A percentile compares a stretch with the other conserved stretches of the same genome.
These are phyloP conservation scores for Pardalotus punctatus DNA, from an alignment of 2,113 vertebrate species.

Conservation along the genomic window DNA sequence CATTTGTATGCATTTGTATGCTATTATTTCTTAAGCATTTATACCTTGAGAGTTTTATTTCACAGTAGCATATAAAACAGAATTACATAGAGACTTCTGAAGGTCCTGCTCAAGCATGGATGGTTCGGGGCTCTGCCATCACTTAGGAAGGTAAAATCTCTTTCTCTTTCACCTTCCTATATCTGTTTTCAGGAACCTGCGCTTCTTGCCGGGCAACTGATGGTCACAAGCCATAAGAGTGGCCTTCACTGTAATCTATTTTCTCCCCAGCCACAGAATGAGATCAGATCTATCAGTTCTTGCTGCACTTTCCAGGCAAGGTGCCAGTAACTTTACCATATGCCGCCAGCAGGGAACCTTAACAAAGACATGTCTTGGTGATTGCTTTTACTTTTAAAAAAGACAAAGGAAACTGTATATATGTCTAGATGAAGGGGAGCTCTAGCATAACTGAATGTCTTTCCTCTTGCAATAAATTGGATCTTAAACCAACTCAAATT, in stretches of 20 bases:
- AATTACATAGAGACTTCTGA: neutral
- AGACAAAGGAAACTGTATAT: neutral
- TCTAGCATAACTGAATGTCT: neutral
- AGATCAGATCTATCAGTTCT: neutral
- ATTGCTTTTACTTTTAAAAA: neutral
- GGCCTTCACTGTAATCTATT: neutral
- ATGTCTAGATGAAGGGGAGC: neutral
- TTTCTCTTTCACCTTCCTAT: neutral
- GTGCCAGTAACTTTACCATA: conserved; percentile 25
- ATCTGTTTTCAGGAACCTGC: neutral
- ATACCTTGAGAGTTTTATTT: neutral
- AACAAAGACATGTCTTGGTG: neutral
- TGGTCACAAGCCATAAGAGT: neutral
- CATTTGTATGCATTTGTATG: neutral
- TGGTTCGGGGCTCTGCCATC: neutral
- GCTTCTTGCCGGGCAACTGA: neutral
- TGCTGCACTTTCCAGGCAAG: conserved; percentile 9
- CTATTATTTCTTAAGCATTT: neutral
- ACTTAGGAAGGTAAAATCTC: neutral
- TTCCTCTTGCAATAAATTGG: neutral
- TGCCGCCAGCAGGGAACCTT: neutral
- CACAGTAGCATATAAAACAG: neutral
- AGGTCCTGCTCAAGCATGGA: neutral
- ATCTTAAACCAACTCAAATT: neutral
- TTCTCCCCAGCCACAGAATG: neutral